Conservation (phyloP, 1,140 invertebrate species). For the Riptortus pedestris region DNA sequence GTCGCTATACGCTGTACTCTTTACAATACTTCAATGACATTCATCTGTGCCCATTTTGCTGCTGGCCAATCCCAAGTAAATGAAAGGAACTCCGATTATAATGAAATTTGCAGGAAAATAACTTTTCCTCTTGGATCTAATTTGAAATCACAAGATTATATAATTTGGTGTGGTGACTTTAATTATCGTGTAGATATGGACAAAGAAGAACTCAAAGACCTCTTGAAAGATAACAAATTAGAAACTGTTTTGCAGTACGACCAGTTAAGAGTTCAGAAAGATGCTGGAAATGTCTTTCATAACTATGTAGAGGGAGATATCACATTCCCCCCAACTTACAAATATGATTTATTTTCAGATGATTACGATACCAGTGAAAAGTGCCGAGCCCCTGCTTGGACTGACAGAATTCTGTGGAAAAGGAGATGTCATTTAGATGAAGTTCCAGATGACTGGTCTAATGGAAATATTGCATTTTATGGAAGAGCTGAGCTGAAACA, state of each 20-base stretch:
- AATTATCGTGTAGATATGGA: conserved; percentile 96
- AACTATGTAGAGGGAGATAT: conserved; percentile 87
- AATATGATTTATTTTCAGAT: conserved; percentile 97
- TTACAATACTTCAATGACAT: conserved; percentile 87
- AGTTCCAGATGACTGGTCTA: conserved; percentile 50
- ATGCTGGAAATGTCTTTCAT: conserved; percentile 79
- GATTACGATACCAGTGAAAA: conserved; percentile 99
- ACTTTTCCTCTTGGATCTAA: conserved; percentile 44
- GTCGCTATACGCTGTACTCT: conserved; percentile 85
- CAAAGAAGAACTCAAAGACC: conserved; percentile 85
- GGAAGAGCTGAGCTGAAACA: conserved; percentile 90
- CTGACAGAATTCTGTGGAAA: conserved; percentile 89
- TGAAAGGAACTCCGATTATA: conserved; percentile 91
- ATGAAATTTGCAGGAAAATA: conserved; percentile 79
- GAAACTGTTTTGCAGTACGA: conserved; percentile 71
- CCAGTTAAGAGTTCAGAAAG: conserved; percentile 74
- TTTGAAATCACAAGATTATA: conserved; percentile 90
- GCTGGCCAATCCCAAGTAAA: conserved; percentile 36
- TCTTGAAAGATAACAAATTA: conserved; percentile 68
- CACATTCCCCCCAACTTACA: conserved; percentile 93
- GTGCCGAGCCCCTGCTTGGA: conserved; percentile 92
- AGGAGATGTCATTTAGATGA: conserved; percentile 55
- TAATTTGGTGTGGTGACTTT: conserved; percentile 99
- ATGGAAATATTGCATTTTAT: conserved; percentile 78
- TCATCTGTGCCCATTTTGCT: conserved; percentile 30